Evolutionary conservation across 2,797 vertebrate genomes (phyloP), one percentile per base, ranked within the genome.

Genomic region (Danio choprae): DNA sequence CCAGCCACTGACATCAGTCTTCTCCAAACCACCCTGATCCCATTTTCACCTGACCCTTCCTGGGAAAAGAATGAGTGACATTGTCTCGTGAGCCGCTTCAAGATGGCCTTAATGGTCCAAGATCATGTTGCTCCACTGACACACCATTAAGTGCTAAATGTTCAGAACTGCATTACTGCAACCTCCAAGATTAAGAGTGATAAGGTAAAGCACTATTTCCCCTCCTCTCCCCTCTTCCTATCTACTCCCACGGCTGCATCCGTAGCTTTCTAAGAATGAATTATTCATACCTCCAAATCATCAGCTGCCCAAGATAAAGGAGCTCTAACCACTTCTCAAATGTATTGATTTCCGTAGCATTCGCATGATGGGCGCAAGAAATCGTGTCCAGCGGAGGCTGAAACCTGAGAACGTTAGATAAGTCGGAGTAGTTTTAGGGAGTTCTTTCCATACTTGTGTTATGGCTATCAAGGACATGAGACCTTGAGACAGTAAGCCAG

Each of bases 221-320:
- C 93, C 92, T 92, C 92, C 91, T 84, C 91, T 88, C 87, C 91
- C 92, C 93, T 92, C 90, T 85, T 90, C 88, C 77, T 56, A 73
- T 84, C 84, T 80, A 78, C 77, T 86, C 77, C 44, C 73, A 10
- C 46, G 63, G 90, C 93, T 91, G 91, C 91, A 93, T 90, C 93
- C 90, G 90, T 91, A 85, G 92, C 91, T 92, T 94, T 93, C 93
- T 90, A 87, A 83, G 87, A 91, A 94, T 97, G 94, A 96, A 97
- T 97, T 95, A 98, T 97, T 96, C 94, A 97, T 87, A 91, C 87
- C 80, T 91, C 90, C 93, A 96, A 97, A 96, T 95, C 94, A 95
- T 91, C 93, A 88, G 84, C 94, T 84, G 69, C 92, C 94, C 94
- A 94, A 94, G 95, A 96, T 94, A 93, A 93, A 94, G 94, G 90